Evolutionary conservation across 2,888 invertebrate species (phyloP).

Genomic region (Papilio demoleus): DNA sequence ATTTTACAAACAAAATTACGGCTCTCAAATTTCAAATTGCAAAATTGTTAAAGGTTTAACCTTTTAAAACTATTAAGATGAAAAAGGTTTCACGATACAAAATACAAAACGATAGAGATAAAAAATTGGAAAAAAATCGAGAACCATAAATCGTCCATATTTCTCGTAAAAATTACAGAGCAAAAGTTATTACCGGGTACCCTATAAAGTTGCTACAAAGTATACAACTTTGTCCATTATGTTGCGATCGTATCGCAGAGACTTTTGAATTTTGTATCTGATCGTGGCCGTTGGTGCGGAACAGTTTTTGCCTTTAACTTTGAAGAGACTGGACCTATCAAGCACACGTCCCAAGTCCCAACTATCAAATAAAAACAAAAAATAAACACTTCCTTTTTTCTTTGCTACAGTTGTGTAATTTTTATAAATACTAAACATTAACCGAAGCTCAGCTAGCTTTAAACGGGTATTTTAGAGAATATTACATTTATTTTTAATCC

Average conservation of each 20-base stretch:
- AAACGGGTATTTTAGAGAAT: no score
- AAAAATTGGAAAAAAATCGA: conserved; percentile 39
- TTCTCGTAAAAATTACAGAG: conserved; percentile 46
- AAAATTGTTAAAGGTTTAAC: no score
- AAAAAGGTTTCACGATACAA: background rate
- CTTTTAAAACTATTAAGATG: background rate
- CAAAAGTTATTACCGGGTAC: conserved; percentile 51
- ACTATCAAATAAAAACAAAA: no score
- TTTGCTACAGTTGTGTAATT: no score
- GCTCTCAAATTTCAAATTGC: no score
- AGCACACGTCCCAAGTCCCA: background rate
- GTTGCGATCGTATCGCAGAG: conserved; percentile 52
- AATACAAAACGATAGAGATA: background rate
- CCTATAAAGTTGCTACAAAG: conserved; percentile 50
- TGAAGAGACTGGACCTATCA: background rate
- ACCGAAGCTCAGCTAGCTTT: no score
- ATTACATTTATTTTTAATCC: no score
- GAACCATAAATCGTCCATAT: conserved; percentile 44
- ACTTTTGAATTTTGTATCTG: conserved; percentile 57
- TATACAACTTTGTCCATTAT: conserved; percentile 57
- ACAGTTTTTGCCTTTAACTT: conserved; percentile 22
- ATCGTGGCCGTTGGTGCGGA: conserved; percentile 45
- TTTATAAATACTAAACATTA: no score
- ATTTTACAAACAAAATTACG: no score
- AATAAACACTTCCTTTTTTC: no score